Evolutionary conservation across 2,113 vertebrate genomes (phyloP), one percentile per base, ranked within the genome.

Genomic region (Dicrurus megarhynchus): DNA sequence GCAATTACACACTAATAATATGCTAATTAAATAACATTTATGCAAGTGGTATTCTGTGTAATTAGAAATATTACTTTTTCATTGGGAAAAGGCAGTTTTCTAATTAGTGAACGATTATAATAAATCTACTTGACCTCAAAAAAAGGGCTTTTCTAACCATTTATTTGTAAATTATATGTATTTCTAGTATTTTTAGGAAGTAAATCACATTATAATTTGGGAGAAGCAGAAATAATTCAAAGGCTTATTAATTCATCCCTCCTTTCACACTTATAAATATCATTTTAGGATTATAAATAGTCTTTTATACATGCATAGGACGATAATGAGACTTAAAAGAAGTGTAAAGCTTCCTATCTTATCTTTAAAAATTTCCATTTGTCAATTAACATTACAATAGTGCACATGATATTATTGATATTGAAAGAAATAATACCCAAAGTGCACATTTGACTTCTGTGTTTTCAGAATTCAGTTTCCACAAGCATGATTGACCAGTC

Each of bases 1-100:
- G 53, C 81, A 89, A 91, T 96, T 89, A 57, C 59, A 39, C 15
- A 53, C 27, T 74, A 76, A 90, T 91, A 79, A 61, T 70, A 88
- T 91, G 78, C 33, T 85, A 85, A 93, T 87, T 93, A 87, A 87
- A 83, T 61, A 61, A 11, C 19, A 77, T 84, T 91, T 85, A 83
- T 87, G 59, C 75, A 85, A 87, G 67, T 35, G 27, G 32, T 35
- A 20, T 63, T 80, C 65, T 76, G 55, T 59, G 35, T 55, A 92
- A 87, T 89, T 77, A 87, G 77, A 87, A 71, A 67, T 50, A 91
- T 4, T 57, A 83, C 15, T 69, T 95, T 87, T 95, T 94, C 61
- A 55, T 57, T 61, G 21, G 30, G n/a, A 82, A 84, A 94, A 61
- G 2, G 19, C 44, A 59, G 55, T 63, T 93, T 87, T 69, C 23